Evolutionary conservation across 1,140 invertebrate species (phyloP), one percentile per base, ranked within the genome.

Genomic region (Tribolium castaneum): DNA sequence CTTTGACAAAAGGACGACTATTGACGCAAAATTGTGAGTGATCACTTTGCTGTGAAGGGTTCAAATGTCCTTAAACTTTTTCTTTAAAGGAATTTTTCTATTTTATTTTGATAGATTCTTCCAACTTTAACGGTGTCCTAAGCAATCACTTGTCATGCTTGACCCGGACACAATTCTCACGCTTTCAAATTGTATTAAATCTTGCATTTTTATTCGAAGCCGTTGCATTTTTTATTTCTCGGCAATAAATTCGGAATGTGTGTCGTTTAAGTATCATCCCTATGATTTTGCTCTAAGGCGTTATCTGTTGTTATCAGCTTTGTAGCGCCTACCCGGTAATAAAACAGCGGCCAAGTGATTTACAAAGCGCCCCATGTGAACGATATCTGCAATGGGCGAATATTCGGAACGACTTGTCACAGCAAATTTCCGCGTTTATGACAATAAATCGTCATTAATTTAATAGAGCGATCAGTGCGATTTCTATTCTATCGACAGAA

Each of bases 291-390:
- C 56, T 12, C 35, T 25, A 51, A 71, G 45, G 49, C 62, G 70
- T 74, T 74, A 78, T 78, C 77, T 34, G 52, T 74, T 74, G 70
- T 59, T 78, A 78, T 78, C 77, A 56, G 70, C 4, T 66, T 52
- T 59, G 72, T 78, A 66, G 71, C 50, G 77, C 35, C 25, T 74
- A 59, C 77, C 13, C 16, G 45, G 70, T 39, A 74, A 78, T 78
- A 78, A 78, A 78, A 78, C 54, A 73, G 59, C 50, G 51, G 54
- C 10, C 77, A 71, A 78, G 77, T 78, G 77, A 78, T 78, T 78
- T 78, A 78, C 70, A 73, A 16, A 74, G 12, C 49, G 25, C 39
- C 77, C 77, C 70, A 56, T 72, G 77, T 51, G 70, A 56, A 54
- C 45, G 77, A 78, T 78, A 78, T 72, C 77, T 78, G 56, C 70